Evolutionary conservation across 2,888 invertebrate species (phyloP).

Genomic region (Anodontia alba): DNA sequence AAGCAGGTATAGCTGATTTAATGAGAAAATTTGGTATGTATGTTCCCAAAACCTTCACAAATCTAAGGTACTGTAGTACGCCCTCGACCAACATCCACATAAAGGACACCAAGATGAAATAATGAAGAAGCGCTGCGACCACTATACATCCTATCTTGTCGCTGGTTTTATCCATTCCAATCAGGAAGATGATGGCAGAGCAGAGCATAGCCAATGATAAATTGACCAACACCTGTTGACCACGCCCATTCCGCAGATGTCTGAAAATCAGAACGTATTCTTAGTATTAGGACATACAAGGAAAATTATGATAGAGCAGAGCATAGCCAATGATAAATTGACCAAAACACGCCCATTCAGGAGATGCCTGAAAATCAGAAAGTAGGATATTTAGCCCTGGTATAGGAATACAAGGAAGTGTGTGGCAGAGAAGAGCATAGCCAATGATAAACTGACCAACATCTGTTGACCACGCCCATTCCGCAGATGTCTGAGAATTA

Average conservation of each 20-base stretch:
- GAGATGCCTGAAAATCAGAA: constrained; percentile 86
- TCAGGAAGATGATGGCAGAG: constrained; percentile 86
- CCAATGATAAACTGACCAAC: constrained; percentile 88
- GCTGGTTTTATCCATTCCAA: constrained; percentile 79
- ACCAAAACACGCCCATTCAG: constrained; percentile 88
- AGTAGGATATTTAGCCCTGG: too few species aligned
- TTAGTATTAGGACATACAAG: too few species aligned
- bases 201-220: constrained; percentile 88
- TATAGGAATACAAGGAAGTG: too few species aligned
- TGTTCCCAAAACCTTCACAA: constrained; percentile 89
- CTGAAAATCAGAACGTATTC: constrained; percentile 57
- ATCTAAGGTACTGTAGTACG: constrained; percentile 89
- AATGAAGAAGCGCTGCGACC: constrained; percentile 88
- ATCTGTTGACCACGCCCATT: constrained; percentile 89
- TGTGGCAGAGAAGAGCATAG: constrained; percentile 88
- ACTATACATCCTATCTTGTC: constrained; percentile 86
- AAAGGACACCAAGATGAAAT: constrained; percentile 86
- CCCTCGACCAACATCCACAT: constrained; percentile 91
- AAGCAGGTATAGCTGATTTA: constrained; percentile 88
- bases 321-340: constrained; percentile 88
- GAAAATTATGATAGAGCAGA: constrained; percentile 87
- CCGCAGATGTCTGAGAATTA: constrained; percentile 86
- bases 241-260: constrained; percentile 88
- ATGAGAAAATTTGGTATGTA: constrained; percentile 87
- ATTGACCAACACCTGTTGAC: constrained; percentile 89